These are phyloP conservation scores for Oopsacas minuta DNA, from an alignment of 37 sponge, comb jelly and placozoan species.

Conservation along the genomic window DNA sequence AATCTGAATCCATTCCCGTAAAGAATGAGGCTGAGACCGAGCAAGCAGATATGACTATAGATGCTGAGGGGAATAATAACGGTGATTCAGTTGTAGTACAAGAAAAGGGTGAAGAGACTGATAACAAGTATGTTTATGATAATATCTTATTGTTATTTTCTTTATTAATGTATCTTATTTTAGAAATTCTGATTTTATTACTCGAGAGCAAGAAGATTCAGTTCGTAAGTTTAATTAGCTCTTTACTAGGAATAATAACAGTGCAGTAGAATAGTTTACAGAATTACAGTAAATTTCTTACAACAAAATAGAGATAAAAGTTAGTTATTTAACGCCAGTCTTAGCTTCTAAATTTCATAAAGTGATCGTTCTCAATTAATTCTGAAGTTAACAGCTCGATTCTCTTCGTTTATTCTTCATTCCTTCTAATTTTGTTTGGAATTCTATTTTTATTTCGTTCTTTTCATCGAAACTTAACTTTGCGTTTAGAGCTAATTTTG, in stretches of 20 bases:
- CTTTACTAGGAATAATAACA: too few species aligned
- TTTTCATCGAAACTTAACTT: background rate
- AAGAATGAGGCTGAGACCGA: background rate
- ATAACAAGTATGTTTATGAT: background rate
- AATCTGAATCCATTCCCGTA: background rate
- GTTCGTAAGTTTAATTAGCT: background rate
- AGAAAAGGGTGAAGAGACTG: background rate
- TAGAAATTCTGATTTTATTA: background rate
- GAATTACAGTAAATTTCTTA: too few species aligned
- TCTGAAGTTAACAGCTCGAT: background rate
- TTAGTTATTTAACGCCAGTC: too few species aligned
- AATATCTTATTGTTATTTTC: background rate
- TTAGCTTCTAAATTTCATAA: background rate
- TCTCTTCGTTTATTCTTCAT: background rate
- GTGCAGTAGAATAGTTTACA: too few species aligned
- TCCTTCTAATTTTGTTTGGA: background rate
- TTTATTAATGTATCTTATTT: background rate
- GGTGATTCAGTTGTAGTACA: background rate
- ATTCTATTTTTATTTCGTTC: background rate
- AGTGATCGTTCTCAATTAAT: background rate
- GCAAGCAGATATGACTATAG: background rate
- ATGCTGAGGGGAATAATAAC: background rate
- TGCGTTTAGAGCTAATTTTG: background rate
- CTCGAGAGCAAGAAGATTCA: background rate
- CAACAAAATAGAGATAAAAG: too few species aligned